These are phyloP conservation scores for Plebejus melissa DNA, from an alignment of 2,888 invertebrate genomes.

Conservation along the genomic window DNA sequence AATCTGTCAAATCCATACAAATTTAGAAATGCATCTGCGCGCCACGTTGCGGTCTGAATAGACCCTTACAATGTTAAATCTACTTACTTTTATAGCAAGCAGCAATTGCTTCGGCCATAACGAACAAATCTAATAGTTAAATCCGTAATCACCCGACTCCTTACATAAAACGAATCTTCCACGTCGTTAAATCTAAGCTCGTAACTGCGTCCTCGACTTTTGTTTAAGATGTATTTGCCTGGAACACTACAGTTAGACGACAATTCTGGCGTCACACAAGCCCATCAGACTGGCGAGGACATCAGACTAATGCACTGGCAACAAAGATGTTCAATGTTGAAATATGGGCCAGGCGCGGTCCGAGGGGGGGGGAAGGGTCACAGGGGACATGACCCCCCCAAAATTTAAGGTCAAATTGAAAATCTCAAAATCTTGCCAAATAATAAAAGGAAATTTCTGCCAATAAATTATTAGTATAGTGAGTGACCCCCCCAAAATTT, in stretches of 20 bases:
- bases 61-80: background rate
- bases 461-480: too few species aligned
- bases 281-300: background rate
- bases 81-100: background rate
- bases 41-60: too few species aligned
- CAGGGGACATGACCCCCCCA: too few species aligned
- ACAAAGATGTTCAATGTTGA: too few species aligned
- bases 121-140: background rate
- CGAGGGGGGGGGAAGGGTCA: too few species aligned
- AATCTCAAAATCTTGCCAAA: too few species aligned
- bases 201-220: background rate
- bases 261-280: background rate
- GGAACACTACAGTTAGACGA: background rate
- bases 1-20: too few species aligned
- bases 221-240: constrained; percentile 2
- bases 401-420: too few species aligned
- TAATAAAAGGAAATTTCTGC: too few species aligned
- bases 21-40: too few species aligned
- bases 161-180: constrained; percentile 10
- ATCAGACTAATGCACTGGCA: background rate
- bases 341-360: too few species aligned
- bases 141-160: constrained; percentile 16
- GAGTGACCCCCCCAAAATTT: too few species aligned
- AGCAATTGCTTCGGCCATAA: background rate
- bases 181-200: constrained; percentile 6